phyloP scores from a whole-genome alignment of 2,113 vertebrate genomes.

The Tyto alba region DNA sequence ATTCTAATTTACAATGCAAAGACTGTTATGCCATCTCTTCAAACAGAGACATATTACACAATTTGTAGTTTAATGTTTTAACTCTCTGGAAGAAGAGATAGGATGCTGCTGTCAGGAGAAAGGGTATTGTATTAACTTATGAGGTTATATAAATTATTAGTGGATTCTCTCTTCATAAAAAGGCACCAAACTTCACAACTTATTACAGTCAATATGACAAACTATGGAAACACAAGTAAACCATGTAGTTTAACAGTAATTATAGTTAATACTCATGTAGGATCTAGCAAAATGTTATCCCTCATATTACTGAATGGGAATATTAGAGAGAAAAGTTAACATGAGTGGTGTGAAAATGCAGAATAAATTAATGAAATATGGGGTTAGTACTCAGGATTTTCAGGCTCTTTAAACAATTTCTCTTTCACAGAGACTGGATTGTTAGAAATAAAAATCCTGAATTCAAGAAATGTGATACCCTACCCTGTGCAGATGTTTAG shows the following conservation, averaged over 20 bases:
- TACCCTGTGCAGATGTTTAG: background rate
- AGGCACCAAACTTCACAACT: background rate
- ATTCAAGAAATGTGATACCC: background rate
- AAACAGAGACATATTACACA: background rate
- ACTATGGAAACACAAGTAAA: background rate
- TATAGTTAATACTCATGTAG: background rate
- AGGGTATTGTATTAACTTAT: background rate
- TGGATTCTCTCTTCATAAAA: background rate
- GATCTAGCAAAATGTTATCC: background rate
- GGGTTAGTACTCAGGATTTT: background rate
- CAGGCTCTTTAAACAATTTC: background rate
- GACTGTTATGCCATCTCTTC: background rate
- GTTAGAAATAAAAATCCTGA: background rate
- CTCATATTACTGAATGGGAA: background rate
- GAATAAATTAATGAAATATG: background rate
- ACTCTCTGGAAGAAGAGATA: background rate
- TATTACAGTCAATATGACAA: background rate
- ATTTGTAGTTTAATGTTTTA: background rate
- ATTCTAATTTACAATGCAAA: background rate
- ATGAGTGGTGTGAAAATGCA: background rate
- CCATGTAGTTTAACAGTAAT: background rate
- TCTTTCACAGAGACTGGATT: background rate
- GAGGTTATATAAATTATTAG: background rate
- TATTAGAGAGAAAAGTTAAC: background rate
- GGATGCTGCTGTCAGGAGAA: background rate